Evolutionary conservation across 2,888 invertebrate genomes (phyloP).

Genomic region (Acleris emargana): DNA sequence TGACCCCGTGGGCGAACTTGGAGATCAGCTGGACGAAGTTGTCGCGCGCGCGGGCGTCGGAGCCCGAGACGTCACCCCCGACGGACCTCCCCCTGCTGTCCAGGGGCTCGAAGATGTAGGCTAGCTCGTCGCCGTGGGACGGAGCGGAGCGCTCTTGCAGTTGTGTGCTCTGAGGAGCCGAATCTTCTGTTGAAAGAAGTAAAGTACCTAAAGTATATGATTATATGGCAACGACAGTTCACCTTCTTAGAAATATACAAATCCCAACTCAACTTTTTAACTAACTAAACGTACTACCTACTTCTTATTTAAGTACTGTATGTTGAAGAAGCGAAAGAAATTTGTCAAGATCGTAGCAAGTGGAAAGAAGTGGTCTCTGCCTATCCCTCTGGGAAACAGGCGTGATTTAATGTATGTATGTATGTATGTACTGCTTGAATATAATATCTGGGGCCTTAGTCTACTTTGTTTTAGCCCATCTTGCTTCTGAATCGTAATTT

Average conservation of each 20-base stretch:
- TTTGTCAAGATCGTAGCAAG: no score
- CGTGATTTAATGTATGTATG: no score
- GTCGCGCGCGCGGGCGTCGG: constrained; percentile 86
- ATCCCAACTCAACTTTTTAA: no score
- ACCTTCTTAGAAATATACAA: no score
- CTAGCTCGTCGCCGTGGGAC: constrained; percentile 89
- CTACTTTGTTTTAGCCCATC: neutral
- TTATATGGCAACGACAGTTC: neutral
- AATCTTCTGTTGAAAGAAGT: constrained; percentile 35
- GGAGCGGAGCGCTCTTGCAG: constrained; percentile 62
- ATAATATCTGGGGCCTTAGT: neutral
- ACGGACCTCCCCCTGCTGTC: constrained; percentile 84
- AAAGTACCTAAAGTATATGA: constrained; percentile 12
- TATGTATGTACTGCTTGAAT: no score
- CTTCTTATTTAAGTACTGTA: no score
- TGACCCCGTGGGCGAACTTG: constrained; percentile 84
- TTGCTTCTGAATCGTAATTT: no score
- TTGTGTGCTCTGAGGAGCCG: constrained; percentile 42
- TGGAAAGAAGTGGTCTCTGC: no score
- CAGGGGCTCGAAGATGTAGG: constrained; percentile 87
- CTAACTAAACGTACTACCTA: no score
- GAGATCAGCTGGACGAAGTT: constrained; percentile 86
- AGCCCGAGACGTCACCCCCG: constrained; percentile 64
- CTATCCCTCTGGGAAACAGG: no score
- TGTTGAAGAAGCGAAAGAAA: no score